Base-by-base conservation (phyloP, 2,113 vertebrate genomes). In the Odocoileus virginianus region DNA sequence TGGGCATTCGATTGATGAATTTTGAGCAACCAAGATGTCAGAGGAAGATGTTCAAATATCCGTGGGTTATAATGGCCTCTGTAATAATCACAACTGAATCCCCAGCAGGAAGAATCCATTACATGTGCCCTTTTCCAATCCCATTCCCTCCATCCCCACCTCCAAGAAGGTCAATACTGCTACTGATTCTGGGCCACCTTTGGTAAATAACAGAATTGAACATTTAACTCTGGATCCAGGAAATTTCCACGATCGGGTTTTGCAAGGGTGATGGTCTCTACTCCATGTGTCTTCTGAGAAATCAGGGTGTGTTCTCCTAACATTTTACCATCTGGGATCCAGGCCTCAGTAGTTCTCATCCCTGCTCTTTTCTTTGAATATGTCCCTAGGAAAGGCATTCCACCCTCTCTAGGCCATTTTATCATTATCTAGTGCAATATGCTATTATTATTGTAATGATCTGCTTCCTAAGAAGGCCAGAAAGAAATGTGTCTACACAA, bases 161-260 rank as follows among this genome's bases (percentile, higher is more conserved):
- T 89, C 33, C 82, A 87, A 28, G 33, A 64, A 83, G 2, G 15
- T 27, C 23, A 12, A 78, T 13, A 30, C 3, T 30, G 57, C 54
- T 13, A 33, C n/a, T 6, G 67, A 60, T 33, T 64, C 82, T 25
- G 67, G 30, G 54, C 58, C 61, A 25, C 10, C 4, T 28, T 45
- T 2, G 19, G 43, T 8, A 40, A 96, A 54, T 36, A 58, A 33
- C 74, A 90, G 7, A 40, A 36, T 79, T 4, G 5, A 57, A 43
- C 27, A 10, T 28, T 74, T 81, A 27, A 23, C 58, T 45, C 25
- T 9, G 40, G 14, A 52, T 7, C 43, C 50, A 16, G 9, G 33
- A 33, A 83, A 25, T 2, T 50, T 54, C 36, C 1, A 0, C 0
- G 0, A 15, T 25, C 15, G 7, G 82, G 36, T 6, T 50, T 67